phyloP scores from a whole-genome alignment of 1,140 invertebrate genomes.

The Drosophila nigrodunni region DNA sequence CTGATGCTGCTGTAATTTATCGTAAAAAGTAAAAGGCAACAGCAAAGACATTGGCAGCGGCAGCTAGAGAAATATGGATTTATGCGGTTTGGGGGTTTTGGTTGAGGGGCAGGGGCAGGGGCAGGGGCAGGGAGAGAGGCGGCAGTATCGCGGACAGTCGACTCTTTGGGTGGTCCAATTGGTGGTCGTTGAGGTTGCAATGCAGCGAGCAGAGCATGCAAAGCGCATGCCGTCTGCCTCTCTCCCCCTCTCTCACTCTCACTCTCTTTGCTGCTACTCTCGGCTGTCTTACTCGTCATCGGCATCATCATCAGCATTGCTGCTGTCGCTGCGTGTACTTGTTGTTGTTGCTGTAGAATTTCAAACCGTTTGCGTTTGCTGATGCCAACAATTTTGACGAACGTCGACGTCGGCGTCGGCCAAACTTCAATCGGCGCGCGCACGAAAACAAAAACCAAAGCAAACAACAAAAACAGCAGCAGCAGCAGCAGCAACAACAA shows the following conservation, averaged over 20 bases:
- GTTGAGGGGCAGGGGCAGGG: background rate
- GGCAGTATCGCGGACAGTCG: constrained; percentile 2
- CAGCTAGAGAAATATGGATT: constrained; percentile 77
- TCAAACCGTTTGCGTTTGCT: constrained; percentile 68
- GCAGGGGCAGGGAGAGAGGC: background rate
- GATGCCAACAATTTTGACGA: constrained; percentile 83
- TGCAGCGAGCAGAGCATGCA: constrained; percentile 50
- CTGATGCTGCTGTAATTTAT: constrained; percentile 61
- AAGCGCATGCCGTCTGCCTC: constrained; percentile 51
- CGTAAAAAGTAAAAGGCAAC: constrained; percentile 55
- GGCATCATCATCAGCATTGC: constrained; percentile 41
- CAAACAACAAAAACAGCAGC: constrained; percentile 34
- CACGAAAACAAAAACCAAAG: constrained; percentile 51
- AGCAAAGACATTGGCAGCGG: constrained; percentile 14
- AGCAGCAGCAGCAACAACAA: constrained; percentile 59
- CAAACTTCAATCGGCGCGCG: constrained; percentile 81
- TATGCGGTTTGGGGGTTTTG: constrained; percentile 59
- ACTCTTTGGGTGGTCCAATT: constrained; percentile 66
- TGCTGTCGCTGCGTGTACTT: constrained; percentile 39
- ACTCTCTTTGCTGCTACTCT: constrained; percentile 15
- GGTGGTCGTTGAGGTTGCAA: constrained; percentile 24
- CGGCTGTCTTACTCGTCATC: constrained; percentile 47
- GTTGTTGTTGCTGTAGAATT: constrained; percentile 43
- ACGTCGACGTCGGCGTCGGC: constrained; percentile 75
- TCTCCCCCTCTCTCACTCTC: constrained; percentile 1